Base-by-base conservation (phyloP, 2,888 invertebrate species). In the Rotaria macrura region DNA sequence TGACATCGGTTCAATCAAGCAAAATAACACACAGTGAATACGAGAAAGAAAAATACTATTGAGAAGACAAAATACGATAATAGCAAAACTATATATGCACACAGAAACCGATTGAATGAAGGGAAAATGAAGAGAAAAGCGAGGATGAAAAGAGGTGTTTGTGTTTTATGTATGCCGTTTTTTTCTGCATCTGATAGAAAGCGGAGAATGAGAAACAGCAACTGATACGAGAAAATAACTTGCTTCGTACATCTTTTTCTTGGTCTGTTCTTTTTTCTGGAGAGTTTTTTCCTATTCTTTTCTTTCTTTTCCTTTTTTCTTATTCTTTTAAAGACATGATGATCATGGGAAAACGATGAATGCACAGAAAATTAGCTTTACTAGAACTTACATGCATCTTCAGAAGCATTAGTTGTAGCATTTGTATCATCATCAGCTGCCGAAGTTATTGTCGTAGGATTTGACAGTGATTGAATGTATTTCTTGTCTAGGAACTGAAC, bases 401-500 rank as follows among this genome's bases (percentile, higher is more conserved):
- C 65, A 6, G 34, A 65, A 14, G 10, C 17, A 34, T 38, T 38
- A 34, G 6, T 25, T 20, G 6, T 20, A 20, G 17, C 3, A 65
- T 17, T 6, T 2, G 65, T 20, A 34, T 34, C 65, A 65, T 65
- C 34, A 20, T 65, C 34, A 20, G 17, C 20, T 34, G 25, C 4
- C 4, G 6, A 6, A n/a, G 29, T n/a, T 29, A 29, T 20, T 20
- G 34, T 65, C 34, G 4, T 3, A 7, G 34, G 34, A 20, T 5
- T 65, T 65, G 34, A 20, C 38, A 34, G 3, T 34, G 17, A 65
- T 79, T 79, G 79, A 40, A 79, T 9, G n/a, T n/a, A n/a, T n/a
- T n/a, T 40, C 43, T 43, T 79, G n/a, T 79, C 79, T 43, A 79
- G 79, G 43, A 79, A 38, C 20, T 79, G 79, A n/a, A 79, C 79